Percentiles rank a stretch among this genome's conserved stretches.
phyloP scores from a whole-genome alignment of 64 coral and sea anemone species.

The Porites australiensis region DNA sequence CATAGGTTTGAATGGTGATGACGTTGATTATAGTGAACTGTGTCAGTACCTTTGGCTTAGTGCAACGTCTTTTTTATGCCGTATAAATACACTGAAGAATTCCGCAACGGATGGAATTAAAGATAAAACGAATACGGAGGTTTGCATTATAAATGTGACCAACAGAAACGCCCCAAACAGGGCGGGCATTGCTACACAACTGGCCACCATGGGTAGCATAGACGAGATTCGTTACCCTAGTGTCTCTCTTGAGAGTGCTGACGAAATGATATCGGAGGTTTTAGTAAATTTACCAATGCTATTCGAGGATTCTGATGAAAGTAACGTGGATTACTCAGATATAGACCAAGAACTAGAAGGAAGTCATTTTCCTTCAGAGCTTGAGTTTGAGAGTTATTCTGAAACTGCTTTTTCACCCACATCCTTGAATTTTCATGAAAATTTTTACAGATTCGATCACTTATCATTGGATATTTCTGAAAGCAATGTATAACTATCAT shows the following conservation, averaged over 20 bases:
- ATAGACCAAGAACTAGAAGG: neutral
- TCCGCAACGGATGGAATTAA: too few species aligned
- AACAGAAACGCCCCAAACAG: neutral
- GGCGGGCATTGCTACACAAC: neutral
- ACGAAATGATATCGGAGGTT: neutral
- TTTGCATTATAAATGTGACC: neutral
- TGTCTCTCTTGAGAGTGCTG: neutral
- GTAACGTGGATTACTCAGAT: neutral
- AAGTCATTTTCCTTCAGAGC: neutral
- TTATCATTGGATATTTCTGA: constrained; percentile 1
- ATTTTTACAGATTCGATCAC: neutral
- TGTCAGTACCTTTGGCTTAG: neutral
- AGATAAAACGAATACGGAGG: too few species aligned
- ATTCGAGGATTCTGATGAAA: neutral
- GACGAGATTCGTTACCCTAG: neutral
- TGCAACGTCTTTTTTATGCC: neutral
- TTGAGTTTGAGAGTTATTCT: neutral
- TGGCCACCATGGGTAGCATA: constrained; percentile 19
- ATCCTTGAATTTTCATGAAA: neutral
- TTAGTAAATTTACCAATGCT: neutral
- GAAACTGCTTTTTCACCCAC: neutral
- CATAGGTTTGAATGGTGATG: neutral
- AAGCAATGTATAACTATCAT: neutral
- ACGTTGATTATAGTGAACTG: constrained; percentile 38
- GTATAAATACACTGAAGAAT: neutral